Evolutionary conservation across 2,888 invertebrate species (phyloP).

Genomic region (Drosophila eohydei): DNA sequence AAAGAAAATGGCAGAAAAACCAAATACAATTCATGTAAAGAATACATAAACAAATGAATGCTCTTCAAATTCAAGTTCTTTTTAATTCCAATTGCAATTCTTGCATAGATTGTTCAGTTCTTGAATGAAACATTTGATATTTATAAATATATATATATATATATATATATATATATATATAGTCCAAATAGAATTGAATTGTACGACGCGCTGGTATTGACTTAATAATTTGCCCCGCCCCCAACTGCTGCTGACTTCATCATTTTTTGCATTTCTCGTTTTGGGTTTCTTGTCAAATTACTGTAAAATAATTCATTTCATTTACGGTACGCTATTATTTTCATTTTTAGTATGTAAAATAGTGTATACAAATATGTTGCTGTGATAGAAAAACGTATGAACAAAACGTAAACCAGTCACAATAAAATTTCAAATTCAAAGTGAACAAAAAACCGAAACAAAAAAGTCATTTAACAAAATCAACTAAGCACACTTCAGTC

Average conservation of each 20-base stretch:
- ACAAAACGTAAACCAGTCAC: slow-evolving; percentile 77
- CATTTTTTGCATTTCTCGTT: slow-evolving; percentile 3
- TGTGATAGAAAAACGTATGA: slow-evolving; percentile 78
- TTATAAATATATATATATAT: no score
- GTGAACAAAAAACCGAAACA: slow-evolving; percentile 39
- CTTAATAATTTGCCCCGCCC: slow-evolving; percentile 11
- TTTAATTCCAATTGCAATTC: slow-evolving; percentile 28
- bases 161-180: not conserved
- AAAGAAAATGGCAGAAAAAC: not conserved
- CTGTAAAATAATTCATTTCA: slow-evolving; percentile 51
- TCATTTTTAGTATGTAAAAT: slow-evolving; percentile 68
- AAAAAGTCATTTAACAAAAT: slow-evolving; percentile 22
- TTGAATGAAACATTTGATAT: not conserved
- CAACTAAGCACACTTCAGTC: slow-evolving; percentile 10
- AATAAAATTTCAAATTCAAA: slow-evolving; percentile 70
- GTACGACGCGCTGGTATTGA: slow-evolving; percentile 39
- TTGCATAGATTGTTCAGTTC: slow-evolving; percentile 1
- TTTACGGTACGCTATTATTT: slow-evolving; percentile 31
- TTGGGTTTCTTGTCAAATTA: slow-evolving; percentile 10
- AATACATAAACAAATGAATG: slow-evolving; percentile 53
- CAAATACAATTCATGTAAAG: slow-evolving; percentile 40
- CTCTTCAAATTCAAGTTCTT: slow-evolving; percentile 46
- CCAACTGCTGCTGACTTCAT: slow-evolving; percentile 9
- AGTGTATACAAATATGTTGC: slow-evolving; percentile 80
- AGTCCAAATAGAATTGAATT: slow-evolving; percentile 2